Percentiles rank a stretch among this genome's conserved stretches.
These are phyloP conservation scores for Xanthorhoe spadicearia DNA, from an alignment of 2,888 invertebrate species.

Conservation along the genomic window DNA sequence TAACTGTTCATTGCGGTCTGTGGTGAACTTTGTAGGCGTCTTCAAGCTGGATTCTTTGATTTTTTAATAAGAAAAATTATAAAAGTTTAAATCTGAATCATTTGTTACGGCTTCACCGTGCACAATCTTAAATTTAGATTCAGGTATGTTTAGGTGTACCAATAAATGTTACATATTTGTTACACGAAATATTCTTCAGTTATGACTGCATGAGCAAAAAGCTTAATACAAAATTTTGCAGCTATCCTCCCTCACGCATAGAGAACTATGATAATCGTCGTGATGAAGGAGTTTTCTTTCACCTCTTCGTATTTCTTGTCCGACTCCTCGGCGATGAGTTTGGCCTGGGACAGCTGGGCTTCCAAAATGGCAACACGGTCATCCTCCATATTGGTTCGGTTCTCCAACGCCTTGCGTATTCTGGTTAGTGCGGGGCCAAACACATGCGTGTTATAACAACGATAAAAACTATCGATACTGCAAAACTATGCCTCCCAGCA, in stretches of 20 bases:
- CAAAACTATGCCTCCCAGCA: slow-evolving; percentile 34
- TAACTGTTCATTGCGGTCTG: neutral
- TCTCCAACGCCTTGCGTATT: slow-evolving; percentile 99
- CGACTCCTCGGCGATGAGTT: slow-evolving; percentile 99
- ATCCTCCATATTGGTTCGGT: slow-evolving; percentile 99
- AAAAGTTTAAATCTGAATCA: too few species aligned
- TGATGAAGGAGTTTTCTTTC: slow-evolving; percentile 65
- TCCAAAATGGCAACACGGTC: slow-evolving; percentile 99
- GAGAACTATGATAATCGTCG: slow-evolving; percentile 39
- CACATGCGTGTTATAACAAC: slow-evolving; percentile 84
- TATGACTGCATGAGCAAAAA: neutral
- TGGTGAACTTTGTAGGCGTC: neutral
- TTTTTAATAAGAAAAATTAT: neutral
- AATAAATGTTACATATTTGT: neutral
- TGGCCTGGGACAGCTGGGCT: slow-evolving; percentile 98
- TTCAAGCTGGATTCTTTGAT: neutral
- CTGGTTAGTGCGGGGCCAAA: slow-evolving; percentile 87
- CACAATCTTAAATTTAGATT: too few species aligned
- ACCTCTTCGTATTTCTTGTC: slow-evolving; percentile 99
- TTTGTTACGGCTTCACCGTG: too few species aligned
- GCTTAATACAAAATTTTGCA: neutral
- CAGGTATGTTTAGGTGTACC: too few species aligned
- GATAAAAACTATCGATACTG: slow-evolving; percentile 55
- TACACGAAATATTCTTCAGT: neutral
- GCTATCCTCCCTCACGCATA: slow-evolving; percentile 10